Conservation (phyloP, 2,113 vertebrate species). For the Brienomyrus brachyistius region DNA sequence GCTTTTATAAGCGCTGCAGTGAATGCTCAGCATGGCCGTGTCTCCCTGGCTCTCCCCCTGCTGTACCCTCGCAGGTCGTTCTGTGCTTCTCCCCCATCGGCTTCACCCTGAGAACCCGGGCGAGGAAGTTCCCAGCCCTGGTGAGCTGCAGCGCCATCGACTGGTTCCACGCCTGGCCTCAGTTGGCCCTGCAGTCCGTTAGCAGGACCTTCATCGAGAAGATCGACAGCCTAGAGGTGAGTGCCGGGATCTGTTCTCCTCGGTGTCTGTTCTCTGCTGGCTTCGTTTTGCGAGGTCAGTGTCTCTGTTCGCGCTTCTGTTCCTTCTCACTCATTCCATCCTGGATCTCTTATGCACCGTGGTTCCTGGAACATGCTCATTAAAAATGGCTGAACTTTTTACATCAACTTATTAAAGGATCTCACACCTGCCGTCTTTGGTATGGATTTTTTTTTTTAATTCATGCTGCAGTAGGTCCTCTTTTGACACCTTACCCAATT, state of each 20-base stretch:
- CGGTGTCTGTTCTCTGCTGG: not conserved
- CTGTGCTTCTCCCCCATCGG: conserved; percentile 64
- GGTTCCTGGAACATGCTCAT: not conserved
- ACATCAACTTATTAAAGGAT: not conserved
- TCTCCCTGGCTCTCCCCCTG: no score
- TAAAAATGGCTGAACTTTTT: not conserved
- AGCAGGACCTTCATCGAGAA: conserved; percentile 63
- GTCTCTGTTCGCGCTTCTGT: not conserved
- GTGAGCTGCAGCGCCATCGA: conserved; percentile 55
- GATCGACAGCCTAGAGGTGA: conserved; percentile 54
- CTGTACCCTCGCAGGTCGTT: conserved; percentile 48
- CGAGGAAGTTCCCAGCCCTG: conserved; percentile 56
- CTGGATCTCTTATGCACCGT: not conserved
- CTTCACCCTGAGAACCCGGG: conserved; percentile 58
- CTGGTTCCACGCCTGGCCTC: conserved; percentile 58
- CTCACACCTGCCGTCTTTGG: not conserved
- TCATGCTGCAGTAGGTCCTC: not conserved
- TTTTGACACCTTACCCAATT: not conserved
- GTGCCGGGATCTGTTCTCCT: not conserved
- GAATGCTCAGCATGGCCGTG: not conserved
- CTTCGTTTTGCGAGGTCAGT: not conserved
- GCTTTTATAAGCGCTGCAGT: not conserved
- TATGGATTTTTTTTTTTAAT: not conserved
- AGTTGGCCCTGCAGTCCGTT: conserved; percentile 51
- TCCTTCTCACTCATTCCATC: not conserved